Percentiles rank a stretch among this genome's conserved stretches.
phyloP scores from a whole-genome alignment of 2,797 vertebrate species.

The Brachymystax lenok region DNA sequence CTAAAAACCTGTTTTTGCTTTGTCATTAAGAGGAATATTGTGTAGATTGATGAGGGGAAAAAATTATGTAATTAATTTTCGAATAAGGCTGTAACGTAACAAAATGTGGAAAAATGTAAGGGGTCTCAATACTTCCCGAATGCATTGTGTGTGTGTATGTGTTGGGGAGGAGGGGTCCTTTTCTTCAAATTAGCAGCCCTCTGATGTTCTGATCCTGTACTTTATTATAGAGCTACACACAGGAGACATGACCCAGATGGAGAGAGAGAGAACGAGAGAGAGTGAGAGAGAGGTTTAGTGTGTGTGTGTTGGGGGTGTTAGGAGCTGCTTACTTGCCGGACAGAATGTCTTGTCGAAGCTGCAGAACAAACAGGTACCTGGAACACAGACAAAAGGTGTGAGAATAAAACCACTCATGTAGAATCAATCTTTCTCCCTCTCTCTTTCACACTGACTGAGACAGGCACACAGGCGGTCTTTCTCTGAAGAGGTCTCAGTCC shows the following conservation, averaged over 20 bases:
- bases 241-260: slow-evolving; percentile 75
- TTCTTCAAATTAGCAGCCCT: slow-evolving; percentile 78
- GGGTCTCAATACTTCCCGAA: too few relatives aligned
- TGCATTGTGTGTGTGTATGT: too few relatives aligned
- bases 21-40: too few relatives aligned
- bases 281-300: slow-evolving; percentile 5
- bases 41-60: too few relatives aligned
- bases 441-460: too few relatives aligned
- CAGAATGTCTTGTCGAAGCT: slow-evolving; percentile 98
- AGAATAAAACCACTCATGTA: too few relatives aligned
- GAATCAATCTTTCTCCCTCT: too few relatives aligned
- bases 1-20: too few relatives aligned
- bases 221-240: slow-evolving; percentile 77
- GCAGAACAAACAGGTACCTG: slow-evolving; percentile 98
- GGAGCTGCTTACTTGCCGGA: slow-evolving; percentile 91
- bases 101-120: too few relatives aligned
- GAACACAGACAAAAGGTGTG: slow-evolving; percentile 17
- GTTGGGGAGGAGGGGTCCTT: slow-evolving; percentile 72
- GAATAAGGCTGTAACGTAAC: too few relatives aligned
- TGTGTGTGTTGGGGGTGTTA: neutral
- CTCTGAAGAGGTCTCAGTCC: slow-evolving; percentile 46
- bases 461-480: neutral
- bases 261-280: slow-evolving; percentile 12
- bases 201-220: slow-evolving; percentile 71
- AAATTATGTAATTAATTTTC: too few relatives aligned